Evolutionary conservation across 2,797 vertebrate genomes (phyloP).

Genomic region (Hemibagrus guttatus): DNA sequence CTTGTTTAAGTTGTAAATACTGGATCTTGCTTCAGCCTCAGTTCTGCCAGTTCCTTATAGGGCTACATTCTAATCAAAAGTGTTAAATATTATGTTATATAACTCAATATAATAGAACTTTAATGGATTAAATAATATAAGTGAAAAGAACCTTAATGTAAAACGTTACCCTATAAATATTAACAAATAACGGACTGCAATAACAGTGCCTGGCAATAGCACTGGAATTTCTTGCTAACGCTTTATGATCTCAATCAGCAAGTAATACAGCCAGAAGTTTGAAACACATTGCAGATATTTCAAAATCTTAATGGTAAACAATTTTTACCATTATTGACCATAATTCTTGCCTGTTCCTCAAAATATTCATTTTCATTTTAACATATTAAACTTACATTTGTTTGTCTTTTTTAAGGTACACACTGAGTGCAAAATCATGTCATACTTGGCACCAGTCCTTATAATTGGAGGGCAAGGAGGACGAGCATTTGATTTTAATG

Average conservation of each 20-base stretch:
- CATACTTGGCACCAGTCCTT: accelerated
- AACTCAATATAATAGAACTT: too few relatives aligned
- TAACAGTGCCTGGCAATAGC: not conserved
- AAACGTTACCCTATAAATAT: not conserved
- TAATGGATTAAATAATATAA: too few relatives aligned
- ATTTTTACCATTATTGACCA: too few relatives aligned
- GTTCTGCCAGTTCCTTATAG: too few relatives aligned
- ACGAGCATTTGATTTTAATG: not conserved
- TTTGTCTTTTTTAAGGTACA: not conserved
- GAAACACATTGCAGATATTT: not conserved
- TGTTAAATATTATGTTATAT: too few relatives aligned
- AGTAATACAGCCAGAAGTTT: too few relatives aligned
- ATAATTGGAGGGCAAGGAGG: slow-evolving; percentile 32
- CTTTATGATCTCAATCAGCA: not conserved
- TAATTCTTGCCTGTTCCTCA: not conserved
- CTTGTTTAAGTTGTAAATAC: too few relatives aligned
- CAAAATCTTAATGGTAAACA: not conserved
- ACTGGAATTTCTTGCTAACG: not conserved
- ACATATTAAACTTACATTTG: not conserved
- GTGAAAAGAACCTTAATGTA: not conserved
- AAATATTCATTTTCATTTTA: not conserved
- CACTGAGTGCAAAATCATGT: not conserved
- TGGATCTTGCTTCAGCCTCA: too few relatives aligned
- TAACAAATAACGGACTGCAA: not conserved
- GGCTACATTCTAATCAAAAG: too few relatives aligned